These are phyloP conservation scores for Atherinosoma microstoma DNA, from an alignment of 2,797 vertebrate genomes.

Conservation along the genomic window DNA sequence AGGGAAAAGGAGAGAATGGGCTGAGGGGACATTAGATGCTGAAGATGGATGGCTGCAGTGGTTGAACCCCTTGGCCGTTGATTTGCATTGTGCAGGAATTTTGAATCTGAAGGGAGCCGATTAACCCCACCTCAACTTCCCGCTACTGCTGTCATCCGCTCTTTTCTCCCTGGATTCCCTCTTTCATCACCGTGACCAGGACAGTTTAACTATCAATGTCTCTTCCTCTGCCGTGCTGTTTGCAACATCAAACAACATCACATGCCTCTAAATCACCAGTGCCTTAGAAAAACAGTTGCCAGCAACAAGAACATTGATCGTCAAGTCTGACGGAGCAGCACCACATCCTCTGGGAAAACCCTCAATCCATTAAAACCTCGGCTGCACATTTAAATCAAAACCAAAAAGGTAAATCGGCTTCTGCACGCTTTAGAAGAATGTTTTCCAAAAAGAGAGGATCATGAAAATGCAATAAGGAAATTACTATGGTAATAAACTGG, in stretches of 20 bases:
- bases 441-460: constrained; percentile 22
- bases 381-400: constrained; percentile 41
- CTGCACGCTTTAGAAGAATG: constrained; percentile 23
- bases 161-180: constrained; percentile 10
- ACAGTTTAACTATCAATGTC: constrained; percentile 34
- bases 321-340: constrained; percentile 37
- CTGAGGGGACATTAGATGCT: constrained; percentile 29
- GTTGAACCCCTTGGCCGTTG: constrained; percentile 50
- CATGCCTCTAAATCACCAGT: constrained; percentile 44
- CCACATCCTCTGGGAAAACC: constrained; percentile 38
- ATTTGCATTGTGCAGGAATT: constrained; percentile 50
- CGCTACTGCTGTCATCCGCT: constrained; percentile 27
- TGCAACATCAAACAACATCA: constrained; percentile 33
- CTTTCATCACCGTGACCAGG: constrained; percentile 18
- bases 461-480: background rate
- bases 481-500: no score
- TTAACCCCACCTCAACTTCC: constrained; percentile 16
- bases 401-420: constrained; percentile 28
- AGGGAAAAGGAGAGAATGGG: constrained; percentile 18
- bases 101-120: constrained; percentile 33
- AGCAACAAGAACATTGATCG: constrained; percentile 49
- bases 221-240: constrained; percentile 34
- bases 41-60: constrained; percentile 40
- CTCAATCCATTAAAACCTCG: constrained; percentile 37
- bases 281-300: constrained; percentile 31